Evolutionary conservation across 2,888 invertebrate genomes (phyloP), one percentile per base, ranked within the genome.

Genomic region (Trachelus tabidus): DNA sequence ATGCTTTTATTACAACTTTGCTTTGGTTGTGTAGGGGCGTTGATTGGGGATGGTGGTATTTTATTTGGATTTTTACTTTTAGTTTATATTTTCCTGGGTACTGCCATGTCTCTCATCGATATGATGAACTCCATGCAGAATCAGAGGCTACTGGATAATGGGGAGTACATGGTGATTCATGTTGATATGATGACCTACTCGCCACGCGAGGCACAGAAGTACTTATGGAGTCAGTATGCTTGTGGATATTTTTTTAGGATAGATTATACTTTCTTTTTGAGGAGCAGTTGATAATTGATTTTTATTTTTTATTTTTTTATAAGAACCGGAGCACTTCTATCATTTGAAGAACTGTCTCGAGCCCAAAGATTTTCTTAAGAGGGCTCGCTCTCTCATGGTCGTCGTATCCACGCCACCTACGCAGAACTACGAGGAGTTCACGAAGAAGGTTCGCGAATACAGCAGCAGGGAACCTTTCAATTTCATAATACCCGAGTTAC

Each of bases 51-150:
- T 56, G 1, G 23, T 40, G 15, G 40, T 23, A 23, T 56, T 56
- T 56, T 23, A 56, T 56, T 56, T 56, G 56, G 31, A 77, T 78
- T 82, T 81, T 83, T 81, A 82, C 83, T 94, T 95, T 77, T 93
- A 98, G 98, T 99, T 90, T 99, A 99, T 91, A 97, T 99, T 75
- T 97, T 98, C 91, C 93, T 99, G 89, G 98, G 98, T 0, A 95
- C 96, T 34, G 93, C 96, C n/a, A 94, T 95, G 79, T 96, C 96
- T 4, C 93, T 99, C 77, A 95, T 97, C 81, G 97, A 98, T 85
- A 95, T 99, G 93, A 97, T 98, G 96, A 94, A 95, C 68, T 95
- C 96, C 34, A 97, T 99, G 97, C 97, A 98, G 89, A 95, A 96
- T 56, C 94, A 96, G 71, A 96, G 97, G 83, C 92, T 98, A 79